These are phyloP conservation scores for Aspidoscelis tigris DNA, from an alignment of 2,113 vertebrate species.

Conservation along the genomic window DNA sequence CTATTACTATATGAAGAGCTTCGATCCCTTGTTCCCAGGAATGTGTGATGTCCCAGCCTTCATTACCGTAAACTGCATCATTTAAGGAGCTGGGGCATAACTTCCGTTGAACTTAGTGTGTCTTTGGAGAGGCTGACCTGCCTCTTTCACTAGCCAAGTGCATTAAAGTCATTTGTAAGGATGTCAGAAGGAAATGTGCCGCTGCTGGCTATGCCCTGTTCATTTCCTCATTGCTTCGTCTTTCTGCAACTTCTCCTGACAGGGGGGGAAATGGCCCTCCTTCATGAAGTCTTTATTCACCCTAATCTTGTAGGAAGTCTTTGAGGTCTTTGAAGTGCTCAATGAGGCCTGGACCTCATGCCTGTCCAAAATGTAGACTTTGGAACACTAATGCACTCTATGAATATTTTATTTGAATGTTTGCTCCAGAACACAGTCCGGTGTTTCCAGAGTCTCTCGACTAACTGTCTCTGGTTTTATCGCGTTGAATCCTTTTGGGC, in stretches of 20 bases:
- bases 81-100: too few species aligned
- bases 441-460: not conserved
- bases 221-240: not conserved
- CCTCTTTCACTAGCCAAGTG: not conserved
- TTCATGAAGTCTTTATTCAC: not conserved
- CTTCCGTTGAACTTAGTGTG: not conserved
- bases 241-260: not conserved
- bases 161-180: not conserved
- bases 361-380: conserved; percentile 1
- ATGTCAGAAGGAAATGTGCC: not conserved
- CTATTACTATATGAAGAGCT: not conserved
- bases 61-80: not conserved
- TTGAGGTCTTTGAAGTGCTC: not conserved
- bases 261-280: not conserved
- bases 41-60: not conserved
- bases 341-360: not conserved
- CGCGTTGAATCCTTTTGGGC: conserved; percentile 1
- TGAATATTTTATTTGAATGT: conserved; percentile 19
- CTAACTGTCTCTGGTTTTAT: not conserved
- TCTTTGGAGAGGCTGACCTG: not conserved
- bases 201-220: not conserved
- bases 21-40: not conserved
- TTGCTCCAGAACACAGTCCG: not conserved
- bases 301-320: not conserved
- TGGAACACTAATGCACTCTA: conserved; percentile 8